These are phyloP conservation scores for Margarornis squamiger DNA, from an alignment of 2,797 vertebrate species.

Conservation along the genomic window DNA sequence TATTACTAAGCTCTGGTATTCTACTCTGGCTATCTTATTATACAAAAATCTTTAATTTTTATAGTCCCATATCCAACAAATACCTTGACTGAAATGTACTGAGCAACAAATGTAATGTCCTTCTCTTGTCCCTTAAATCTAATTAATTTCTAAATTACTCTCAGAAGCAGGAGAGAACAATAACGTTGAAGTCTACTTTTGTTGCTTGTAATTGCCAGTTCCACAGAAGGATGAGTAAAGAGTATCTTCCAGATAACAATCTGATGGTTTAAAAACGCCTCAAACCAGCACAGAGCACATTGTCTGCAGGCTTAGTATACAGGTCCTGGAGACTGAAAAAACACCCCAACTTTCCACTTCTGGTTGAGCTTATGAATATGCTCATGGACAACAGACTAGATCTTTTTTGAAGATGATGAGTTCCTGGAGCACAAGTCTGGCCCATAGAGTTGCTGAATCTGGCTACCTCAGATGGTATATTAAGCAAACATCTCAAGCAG, in stretches of 20 bases:
- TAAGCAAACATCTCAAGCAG: background rate
- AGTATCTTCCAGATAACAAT: background rate
- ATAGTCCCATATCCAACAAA: background rate
- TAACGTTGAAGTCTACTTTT: background rate
- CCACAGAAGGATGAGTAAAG: background rate
- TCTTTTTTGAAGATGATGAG: background rate
- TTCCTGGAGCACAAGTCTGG: background rate
- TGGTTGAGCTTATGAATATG: background rate
- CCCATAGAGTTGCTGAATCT: background rate
- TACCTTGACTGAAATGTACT: background rate
- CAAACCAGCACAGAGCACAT: background rate
- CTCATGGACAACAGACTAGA: fast-evolving
- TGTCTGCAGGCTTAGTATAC: background rate
- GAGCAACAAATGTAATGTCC: background rate
- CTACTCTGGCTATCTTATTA: background rate
- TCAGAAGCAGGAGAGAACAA: background rate
- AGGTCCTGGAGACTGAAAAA: background rate
- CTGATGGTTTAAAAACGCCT: background rate
- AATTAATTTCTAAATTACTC: background rate
- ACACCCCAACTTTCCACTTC: background rate
- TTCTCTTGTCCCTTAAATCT: background rate
- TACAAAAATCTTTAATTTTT: background rate
- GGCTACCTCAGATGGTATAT: background rate
- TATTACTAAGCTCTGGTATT: background rate
- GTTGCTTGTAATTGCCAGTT: background rate